Percentiles rank a stretch among this genome's conserved stretches.
Evolutionary conservation across 2,113 vertebrate species (phyloP).

Genomic region (Carettochelys insculpta): DNA sequence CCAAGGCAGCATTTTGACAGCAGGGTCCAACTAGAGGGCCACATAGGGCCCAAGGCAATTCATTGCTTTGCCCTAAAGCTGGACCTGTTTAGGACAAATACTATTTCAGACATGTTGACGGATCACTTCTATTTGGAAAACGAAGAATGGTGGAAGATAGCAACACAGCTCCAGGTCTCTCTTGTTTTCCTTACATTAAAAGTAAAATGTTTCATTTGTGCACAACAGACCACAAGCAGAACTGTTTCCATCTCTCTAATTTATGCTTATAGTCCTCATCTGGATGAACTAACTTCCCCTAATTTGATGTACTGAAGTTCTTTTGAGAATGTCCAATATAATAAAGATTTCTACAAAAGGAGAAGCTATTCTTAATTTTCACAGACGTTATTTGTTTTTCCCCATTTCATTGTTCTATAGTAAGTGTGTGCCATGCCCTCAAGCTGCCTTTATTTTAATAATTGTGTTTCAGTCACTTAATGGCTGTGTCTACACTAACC

Average conservation of each 20-base stretch:
- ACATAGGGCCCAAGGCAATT: too few species aligned
- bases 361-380: not conserved
- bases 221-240: not conserved
- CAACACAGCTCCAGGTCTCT: accelerated
- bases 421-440: not conserved
- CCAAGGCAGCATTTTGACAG: too few species aligned
- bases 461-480: accelerated
- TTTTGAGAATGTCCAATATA: not conserved
- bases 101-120: not conserved
- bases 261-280: not conserved
- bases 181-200: not conserved
- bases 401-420: not conserved
- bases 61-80: too few species aligned
- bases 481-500: too few species aligned
- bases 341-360: not conserved
- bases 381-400: not conserved
- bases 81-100: too few species aligned
- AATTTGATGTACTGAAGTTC: not conserved
- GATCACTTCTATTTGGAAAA: not conserved
- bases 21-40: too few species aligned
- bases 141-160: not conserved
- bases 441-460: not conserved
- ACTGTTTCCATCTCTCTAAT: not conserved
- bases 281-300: not conserved
- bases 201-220: not conserved